A percentile compares a stretch with the other conserved stretches of the same genome.
Conservation (phyloP, 1,140 invertebrate genomes). For the Drosophila mojavensis region DNA sequence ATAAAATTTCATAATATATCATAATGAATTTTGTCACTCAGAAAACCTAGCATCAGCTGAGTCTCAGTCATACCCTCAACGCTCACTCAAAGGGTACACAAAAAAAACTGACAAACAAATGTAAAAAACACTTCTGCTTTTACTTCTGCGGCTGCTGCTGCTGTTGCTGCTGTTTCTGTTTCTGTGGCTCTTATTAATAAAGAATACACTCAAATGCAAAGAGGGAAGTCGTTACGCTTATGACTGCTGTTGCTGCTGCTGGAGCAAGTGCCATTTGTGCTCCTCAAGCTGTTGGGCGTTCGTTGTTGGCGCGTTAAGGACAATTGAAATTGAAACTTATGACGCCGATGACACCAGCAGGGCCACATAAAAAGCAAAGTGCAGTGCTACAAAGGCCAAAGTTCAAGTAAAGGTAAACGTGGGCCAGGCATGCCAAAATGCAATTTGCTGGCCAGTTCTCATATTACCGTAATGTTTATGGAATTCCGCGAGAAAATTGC, state of each 20-base stretch:
- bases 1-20: too few relatives aligned
- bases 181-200: conserved; percentile 57
- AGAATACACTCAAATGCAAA: conserved; percentile 46
- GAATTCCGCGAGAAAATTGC: conserved; percentile 31
- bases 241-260: conserved; percentile 9
- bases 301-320: conserved; percentile 41
- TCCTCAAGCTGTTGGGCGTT: conserved; percentile 36
- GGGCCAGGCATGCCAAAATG: conserved; percentile 58
- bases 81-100: neutral
- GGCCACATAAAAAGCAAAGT: conserved; percentile 45
- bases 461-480: conserved; percentile 55
- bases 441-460: conserved; percentile 58
- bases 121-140: conserved; percentile 6
- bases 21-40: too few relatives aligned
- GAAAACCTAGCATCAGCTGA: too few relatives aligned
- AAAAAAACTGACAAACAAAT: neutral
- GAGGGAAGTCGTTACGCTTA: conserved; percentile 31
- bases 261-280: conserved; percentile 16
- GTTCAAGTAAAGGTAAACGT: conserved; percentile 39
- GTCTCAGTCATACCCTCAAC: neutral
- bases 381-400: conserved; percentile 42
- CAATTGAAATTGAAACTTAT: conserved; percentile 80
- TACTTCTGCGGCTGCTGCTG: too few relatives aligned
- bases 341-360: conserved; percentile 51
- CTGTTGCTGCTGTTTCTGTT: neutral